These are phyloP conservation scores for Ctenopoma kingsleyae DNA, from an alignment of 2,797 vertebrate genomes.

Conservation along the genomic window DNA sequence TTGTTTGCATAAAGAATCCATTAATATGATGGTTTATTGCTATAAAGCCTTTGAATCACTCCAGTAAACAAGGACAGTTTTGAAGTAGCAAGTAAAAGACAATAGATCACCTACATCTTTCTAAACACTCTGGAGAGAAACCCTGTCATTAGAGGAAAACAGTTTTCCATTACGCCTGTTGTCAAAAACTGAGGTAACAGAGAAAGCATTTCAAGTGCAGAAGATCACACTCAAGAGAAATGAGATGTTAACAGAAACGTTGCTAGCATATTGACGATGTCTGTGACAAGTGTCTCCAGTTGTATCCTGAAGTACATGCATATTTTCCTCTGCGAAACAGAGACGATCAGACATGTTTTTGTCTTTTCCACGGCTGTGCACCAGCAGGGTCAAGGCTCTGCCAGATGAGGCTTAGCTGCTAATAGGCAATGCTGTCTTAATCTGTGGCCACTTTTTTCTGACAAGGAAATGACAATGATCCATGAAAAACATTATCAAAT, in stretches of 20 bases:
- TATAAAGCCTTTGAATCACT: constrained; percentile 30
- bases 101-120: constrained; percentile 19
- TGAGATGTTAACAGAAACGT: constrained; percentile 19
- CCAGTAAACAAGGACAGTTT: constrained; percentile 35
- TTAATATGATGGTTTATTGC: constrained; percentile 10
- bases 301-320: constrained; percentile 20
- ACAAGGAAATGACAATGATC: constrained; percentile 26
- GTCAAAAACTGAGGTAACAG: neutral
- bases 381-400: neutral
- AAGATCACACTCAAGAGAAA: neutral
- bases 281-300: constrained; percentile 14
- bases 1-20: constrained; percentile 18
- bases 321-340: constrained; percentile 24
- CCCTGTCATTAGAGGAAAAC: constrained; percentile 16
- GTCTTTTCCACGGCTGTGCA: neutral
- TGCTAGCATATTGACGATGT: neutral
- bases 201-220: neutral
- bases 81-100: constrained; percentile 10
- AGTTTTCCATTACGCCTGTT: constrained; percentile 14
- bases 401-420: constrained; percentile 30
- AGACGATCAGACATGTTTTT: neutral
- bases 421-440: constrained; percentile 15
- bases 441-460: constrained; percentile 10
- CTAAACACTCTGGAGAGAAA: constrained; percentile 12
- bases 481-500: constrained; percentile 2